A percentile compares a stretch with the other conserved stretches of the same genome.
phyloP scores from a whole-genome alignment of 2,888 invertebrate species.

The Lithophane socia region DNA sequence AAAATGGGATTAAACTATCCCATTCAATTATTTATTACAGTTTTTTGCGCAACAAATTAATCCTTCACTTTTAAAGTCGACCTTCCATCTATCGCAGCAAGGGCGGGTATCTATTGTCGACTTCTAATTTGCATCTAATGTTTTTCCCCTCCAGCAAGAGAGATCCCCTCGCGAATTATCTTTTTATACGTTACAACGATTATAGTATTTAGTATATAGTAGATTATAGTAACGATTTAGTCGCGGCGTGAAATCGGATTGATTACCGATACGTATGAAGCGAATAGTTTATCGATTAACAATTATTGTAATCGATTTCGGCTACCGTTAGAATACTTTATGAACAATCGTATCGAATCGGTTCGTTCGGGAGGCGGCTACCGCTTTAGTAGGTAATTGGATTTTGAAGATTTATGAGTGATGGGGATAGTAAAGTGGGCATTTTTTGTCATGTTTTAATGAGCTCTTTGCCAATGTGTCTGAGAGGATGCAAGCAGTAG shows the following conservation, averaged over 20 bases:
- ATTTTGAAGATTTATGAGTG: slow-evolving; percentile 67
- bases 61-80: slow-evolving; percentile 10
- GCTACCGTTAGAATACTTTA: slow-evolving; percentile 74
- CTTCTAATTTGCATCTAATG: slow-evolving; percentile 69
- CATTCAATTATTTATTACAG: slow-evolving; percentile 70
- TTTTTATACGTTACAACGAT: slow-evolving; percentile 85
- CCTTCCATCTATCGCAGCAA: slow-evolving; percentile 56
- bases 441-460: slow-evolving; percentile 51
- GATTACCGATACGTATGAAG: slow-evolving; percentile 79
- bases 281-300: slow-evolving; percentile 77
- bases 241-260: slow-evolving; percentile 85
- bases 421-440: slow-evolving; percentile 34
- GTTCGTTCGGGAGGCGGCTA: slow-evolving; percentile 79
- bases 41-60: slow-evolving; percentile 52
- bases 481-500: slow-evolving; percentile 7
- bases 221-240: slow-evolving; percentile 83
- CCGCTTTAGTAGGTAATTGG: slow-evolving; percentile 71
- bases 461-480: slow-evolving; percentile 49
- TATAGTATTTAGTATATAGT: slow-evolving; percentile 83
- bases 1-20: slow-evolving; percentile 80
- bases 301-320: slow-evolving; percentile 76
- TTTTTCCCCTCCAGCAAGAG: slow-evolving; percentile 60
- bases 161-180: slow-evolving; percentile 75
- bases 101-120: slow-evolving; percentile 43
- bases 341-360: slow-evolving; percentile 82